phyloP scores from a whole-genome alignment of 2,888 invertebrate genomes.

The Volucella inflata region DNA sequence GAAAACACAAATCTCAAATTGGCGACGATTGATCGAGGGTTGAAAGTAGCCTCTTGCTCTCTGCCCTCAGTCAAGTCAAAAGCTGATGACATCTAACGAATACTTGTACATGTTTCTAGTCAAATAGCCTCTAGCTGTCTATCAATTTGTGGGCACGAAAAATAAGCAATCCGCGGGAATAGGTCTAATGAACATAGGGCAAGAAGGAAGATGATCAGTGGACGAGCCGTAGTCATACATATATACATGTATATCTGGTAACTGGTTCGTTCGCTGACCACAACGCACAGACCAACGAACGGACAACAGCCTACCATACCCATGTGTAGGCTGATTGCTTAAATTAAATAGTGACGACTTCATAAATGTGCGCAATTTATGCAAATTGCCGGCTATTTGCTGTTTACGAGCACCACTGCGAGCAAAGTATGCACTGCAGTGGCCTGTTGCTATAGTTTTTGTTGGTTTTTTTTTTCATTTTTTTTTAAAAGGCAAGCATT shows the following conservation, averaged over 20 bases:
- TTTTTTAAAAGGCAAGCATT: not conserved
- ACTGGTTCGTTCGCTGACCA: constrained; percentile 58
- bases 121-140: constrained; percentile 69
- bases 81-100: too few species aligned
- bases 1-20: constrained; percentile 44
- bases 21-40: constrained; percentile 66
- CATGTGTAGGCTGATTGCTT: constrained; percentile 72
- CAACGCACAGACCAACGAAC: constrained; percentile 5
- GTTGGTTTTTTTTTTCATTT: not conserved
- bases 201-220: constrained; percentile 48
- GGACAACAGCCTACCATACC: constrained; percentile 11
- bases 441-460: constrained; percentile 30
- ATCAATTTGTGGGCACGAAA: constrained; percentile 56
- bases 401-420: constrained; percentile 57
- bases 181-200: constrained; percentile 17
- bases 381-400: constrained; percentile 72
- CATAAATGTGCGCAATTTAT: constrained; percentile 76
- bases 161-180: constrained; percentile 14
- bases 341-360: constrained; percentile 76
- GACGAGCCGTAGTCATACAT: too few species aligned
- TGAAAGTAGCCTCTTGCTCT: constrained; percentile 17
- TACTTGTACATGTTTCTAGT: constrained; percentile 54
- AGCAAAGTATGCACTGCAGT: constrained; percentile 63
- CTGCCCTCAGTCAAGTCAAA: not conserved
- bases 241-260: constrained; percentile 6